These are phyloP conservation scores for Calliphora vicina DNA, from an alignment of 1,140 invertebrate genomes.

Conservation along the genomic window DNA sequence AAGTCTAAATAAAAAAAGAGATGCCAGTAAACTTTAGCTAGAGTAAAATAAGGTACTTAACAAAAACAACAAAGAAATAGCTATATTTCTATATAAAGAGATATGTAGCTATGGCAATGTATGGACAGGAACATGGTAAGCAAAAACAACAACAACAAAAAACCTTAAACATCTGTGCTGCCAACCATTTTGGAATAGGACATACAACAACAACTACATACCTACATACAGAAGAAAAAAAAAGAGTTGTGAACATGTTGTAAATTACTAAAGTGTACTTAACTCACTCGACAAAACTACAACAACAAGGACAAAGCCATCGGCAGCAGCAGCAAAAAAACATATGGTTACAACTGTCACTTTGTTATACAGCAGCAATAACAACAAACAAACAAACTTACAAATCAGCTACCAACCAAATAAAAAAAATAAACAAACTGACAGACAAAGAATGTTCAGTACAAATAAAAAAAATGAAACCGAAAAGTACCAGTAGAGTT, in stretches of 20 bases:
- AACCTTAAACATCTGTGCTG: constrained; percentile 19
- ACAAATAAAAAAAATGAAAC: background rate
- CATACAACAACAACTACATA: background rate
- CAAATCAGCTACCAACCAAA: background rate
- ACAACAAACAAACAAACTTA: background rate
- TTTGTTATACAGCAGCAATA: background rate
- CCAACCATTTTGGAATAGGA: constrained; percentile 27
- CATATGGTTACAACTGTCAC: constrained; percentile 30
- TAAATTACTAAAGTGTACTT: constrained; percentile 35
- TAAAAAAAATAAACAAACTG: background rate
- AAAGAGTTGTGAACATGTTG: constrained; percentile 29
- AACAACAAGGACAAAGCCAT: background rate
- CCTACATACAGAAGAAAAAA: no score
- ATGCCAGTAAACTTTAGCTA: no score
- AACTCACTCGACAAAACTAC: constrained; percentile 3
- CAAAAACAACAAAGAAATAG: no score
- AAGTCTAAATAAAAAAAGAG: no score
- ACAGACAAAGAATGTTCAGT: background rate
- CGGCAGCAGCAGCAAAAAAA: background rate
- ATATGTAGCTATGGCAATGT: background rate
- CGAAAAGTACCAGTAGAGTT: constrained; percentile 14
- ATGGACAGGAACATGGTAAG: constrained; percentile 25
- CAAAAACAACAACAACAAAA: background rate
- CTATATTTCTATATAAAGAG: background rate
- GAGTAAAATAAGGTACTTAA: no score